Evolutionary conservation across 2,888 invertebrate genomes (phyloP), one percentile per base, ranked within the genome.

Genomic region (Pteria penguin): DNA sequence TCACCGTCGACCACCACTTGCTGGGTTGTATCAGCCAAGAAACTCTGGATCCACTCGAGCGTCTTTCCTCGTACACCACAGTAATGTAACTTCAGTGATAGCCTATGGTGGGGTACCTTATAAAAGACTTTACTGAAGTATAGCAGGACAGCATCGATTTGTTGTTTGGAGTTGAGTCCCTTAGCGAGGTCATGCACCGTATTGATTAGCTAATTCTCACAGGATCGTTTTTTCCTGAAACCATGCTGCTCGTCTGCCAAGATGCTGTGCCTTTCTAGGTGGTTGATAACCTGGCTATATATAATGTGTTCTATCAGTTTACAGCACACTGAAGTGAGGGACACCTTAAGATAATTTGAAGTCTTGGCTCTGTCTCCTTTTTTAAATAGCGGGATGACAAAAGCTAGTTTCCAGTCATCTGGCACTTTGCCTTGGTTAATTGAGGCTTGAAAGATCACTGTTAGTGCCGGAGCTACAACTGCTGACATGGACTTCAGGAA

Each of bases 111-210:
- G n/a, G 55, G 54, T 14, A 54, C 55, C 24, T 57, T 57, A 18
- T 45, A 8, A 18, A 45, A 76, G 18, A 67, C 72, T 27, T 76
- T 72, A 32, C 66, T 67, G 45, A 84, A 82, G 71, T 85, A 82
- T 11, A 79, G 63, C 8, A 77, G 29, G 18, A 80, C 54, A 27
- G 75, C 60, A 67, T 84, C 83, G 24, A 74, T 68, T 24, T 78
- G 45, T 14, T 65, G 65, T 65, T 14, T 45, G 18, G 65, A 4
- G 26, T 65, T 65, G 8, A 65, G 65, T n/a, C 45, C 36, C 24
- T 45, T 36, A 52, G 65, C n/a, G 11, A 36, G 52, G 26, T 65
- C 65, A 45, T 65, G 22, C 18, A 65, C 36, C 2, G 36, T 65
- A 31, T 65, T 65, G 65, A 36, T 65, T 24, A 65, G 65, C 27